A percentile compares a stretch with the other conserved stretches of the same genome.
Conservation (phyloP, 1,140 invertebrate genomes). For the Armadillidium nasatum region DNA sequence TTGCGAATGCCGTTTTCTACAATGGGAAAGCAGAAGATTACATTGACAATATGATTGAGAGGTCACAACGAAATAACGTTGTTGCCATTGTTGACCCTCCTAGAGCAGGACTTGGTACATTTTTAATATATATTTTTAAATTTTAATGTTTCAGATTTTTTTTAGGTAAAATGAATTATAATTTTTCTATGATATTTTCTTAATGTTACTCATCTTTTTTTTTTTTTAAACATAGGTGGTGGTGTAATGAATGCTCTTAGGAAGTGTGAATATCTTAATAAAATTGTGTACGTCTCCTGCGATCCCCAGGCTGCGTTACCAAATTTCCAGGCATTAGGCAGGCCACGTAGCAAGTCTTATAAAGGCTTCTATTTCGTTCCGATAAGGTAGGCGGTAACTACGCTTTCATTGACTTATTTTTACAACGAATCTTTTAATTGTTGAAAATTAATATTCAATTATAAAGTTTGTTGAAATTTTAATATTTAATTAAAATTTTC, state of each 20-base stretch:
- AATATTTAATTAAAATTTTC: no score
- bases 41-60: conserved; percentile 63
- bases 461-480: no score
- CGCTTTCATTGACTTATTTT: no score
- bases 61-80: conserved; percentile 56
- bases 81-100: conserved; percentile 96
- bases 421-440: no score
- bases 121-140: no score
- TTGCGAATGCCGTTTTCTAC: conserved; percentile 81
- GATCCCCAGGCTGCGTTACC: conserved; percentile 16
- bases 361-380: conserved; percentile 27
- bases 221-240: conserved; percentile 18
- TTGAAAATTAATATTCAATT: no score
- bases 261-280: conserved; percentile 1
- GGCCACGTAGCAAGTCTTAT: conserved; percentile 21
- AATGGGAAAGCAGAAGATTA: conserved; percentile 86
- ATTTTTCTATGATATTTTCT: no score
- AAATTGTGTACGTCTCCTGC: conserved; percentile 26
- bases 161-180: no score
- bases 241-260: conserved; percentile 17
- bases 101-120: conserved; percentile 70
- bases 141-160: no score
- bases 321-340: conserved; percentile 22
- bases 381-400: conserved; percentile 14
- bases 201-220: not conserved